Base-by-base conservation (phyloP, 2,888 invertebrate genomes). In the Himalopsyche japonica region DNA sequence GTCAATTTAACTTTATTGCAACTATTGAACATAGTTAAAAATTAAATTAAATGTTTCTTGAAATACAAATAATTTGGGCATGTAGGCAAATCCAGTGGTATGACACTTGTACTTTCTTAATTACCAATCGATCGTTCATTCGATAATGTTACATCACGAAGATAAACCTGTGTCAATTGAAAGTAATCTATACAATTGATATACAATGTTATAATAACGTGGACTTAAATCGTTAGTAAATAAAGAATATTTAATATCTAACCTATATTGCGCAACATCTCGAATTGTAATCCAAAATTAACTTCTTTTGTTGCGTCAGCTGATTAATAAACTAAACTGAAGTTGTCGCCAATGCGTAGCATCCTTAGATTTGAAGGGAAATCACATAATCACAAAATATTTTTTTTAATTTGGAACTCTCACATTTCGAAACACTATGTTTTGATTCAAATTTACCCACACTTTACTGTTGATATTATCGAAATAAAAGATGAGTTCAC, bases 181-280 rank as follows among this genome's bases (percentile, higher is more conserved):
- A n/a, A n/a, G n/a, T n/a, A n/a, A n/a, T n/a, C n/a, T n/a, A n/a
- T n/a, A n/a, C n/a, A n/a, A n/a, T n/a, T n/a, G n/a, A n/a, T n/a
- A n/a, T 0, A 37, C 10, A 8, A 37, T 8, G 37, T 1, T 1
- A 37, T 37, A 10, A 7, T 8, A 37, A 37, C 37, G 10, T 8
- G 37, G 37, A 37, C 10, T 37, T 37, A 37, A 37, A 8, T 37
- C 37, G 5, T 37, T 24, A 7, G 18, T 8, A 76, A 27, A 15
- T 76, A 76, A 18, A 7, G 5, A 27, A 32, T 10, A 27, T n/a
- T 24, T 8, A 76, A 76, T 27, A 76, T 18, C 47, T 7, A 49
- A 82, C 82, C 82, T 82, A 82, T 82, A 82, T 82, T 82, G 34
- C 76, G 82, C 49, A 82, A 48, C 82, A 82, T 82, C 15, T 32